Conservation (phyloP, 2,113 vertebrate species). For the Megalops atlanticus region DNA sequence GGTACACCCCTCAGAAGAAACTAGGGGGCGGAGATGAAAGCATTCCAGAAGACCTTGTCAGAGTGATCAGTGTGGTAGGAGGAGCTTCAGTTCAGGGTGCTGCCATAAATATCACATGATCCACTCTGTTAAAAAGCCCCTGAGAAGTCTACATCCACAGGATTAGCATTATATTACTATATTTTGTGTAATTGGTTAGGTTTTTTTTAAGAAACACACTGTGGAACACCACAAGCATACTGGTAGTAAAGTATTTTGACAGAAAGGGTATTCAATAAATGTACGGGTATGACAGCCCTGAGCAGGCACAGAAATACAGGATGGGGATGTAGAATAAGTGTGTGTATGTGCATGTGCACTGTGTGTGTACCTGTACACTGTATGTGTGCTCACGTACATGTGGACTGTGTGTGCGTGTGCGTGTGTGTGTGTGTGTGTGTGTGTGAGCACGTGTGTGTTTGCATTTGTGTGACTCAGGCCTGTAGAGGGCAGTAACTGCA, state of each 20-base stretch:
- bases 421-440: conserved; percentile 53
- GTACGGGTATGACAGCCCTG: not conserved
- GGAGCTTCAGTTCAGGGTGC: not conserved
- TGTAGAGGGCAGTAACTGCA: conserved; percentile 70
- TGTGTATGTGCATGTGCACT: not conserved
- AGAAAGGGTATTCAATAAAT: not conserved
- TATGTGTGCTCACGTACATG: not conserved
- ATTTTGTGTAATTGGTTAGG: not conserved
- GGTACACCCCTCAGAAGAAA: not conserved
- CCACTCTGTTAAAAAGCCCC: not conserved
- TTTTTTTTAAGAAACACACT: not conserved
- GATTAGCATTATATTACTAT: not conserved
- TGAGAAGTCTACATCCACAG: not conserved
- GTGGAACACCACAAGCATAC: not conserved
- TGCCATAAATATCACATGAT: not conserved
- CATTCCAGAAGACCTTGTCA: conserved; percentile 1
- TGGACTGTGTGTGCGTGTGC: conserved; percentile 1
- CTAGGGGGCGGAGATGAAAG: not conserved
- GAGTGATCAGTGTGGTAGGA: not conserved
- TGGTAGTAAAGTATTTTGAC: not conserved
- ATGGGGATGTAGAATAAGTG: not conserved
- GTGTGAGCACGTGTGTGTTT: conserved; percentile 57
- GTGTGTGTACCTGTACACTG: not conserved
- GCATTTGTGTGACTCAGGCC: conserved; percentile 69
- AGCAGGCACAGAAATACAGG: not conserved